Conservation (phyloP, 2,797 vertebrate species). For the Tenualosa ilisha region DNA sequence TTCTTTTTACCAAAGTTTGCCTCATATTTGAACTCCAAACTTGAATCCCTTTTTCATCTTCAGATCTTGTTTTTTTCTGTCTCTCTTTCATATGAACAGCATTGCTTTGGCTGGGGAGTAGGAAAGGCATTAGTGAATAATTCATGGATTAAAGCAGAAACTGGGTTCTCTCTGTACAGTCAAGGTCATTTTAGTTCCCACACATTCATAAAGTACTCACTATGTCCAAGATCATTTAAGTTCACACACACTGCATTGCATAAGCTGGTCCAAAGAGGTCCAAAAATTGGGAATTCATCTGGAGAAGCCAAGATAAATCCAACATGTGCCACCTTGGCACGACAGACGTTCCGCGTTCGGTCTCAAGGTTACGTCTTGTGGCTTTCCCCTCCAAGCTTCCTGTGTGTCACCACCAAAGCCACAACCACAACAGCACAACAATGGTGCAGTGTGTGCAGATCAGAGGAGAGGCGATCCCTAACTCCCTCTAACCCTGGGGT, state of each 20-base stretch:
- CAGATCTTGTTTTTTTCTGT: not conserved
- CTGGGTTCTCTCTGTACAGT: not conserved
- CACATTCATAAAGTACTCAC: not conserved
- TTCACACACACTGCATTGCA: not conserved
- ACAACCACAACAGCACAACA: slow-evolving; percentile 14
- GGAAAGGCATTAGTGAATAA: not conserved
- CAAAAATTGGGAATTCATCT: not conserved
- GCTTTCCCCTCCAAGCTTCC: not conserved
- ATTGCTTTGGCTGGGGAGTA: not conserved
- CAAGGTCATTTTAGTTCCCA: slow-evolving; percentile 8
- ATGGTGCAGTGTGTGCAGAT: not conserved
- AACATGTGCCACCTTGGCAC: not conserved
- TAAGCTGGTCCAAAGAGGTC: not conserved
- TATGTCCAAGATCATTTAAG: not conserved
- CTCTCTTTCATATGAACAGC: not conserved
- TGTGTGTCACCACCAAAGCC: not conserved
- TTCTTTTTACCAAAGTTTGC: not conserved
- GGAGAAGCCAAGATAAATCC: slow-evolving; percentile 13
- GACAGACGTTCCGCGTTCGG: not conserved
- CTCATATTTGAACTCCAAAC: not conserved
- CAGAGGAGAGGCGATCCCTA: not conserved
- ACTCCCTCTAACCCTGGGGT: not conserved
- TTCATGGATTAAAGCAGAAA: not conserved
- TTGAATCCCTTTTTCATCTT: not conserved
- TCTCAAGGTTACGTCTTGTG: not conserved